These are phyloP conservation scores for Philereme transversata DNA, from an alignment of 2,888 invertebrate genomes.

Conservation along the genomic window DNA sequence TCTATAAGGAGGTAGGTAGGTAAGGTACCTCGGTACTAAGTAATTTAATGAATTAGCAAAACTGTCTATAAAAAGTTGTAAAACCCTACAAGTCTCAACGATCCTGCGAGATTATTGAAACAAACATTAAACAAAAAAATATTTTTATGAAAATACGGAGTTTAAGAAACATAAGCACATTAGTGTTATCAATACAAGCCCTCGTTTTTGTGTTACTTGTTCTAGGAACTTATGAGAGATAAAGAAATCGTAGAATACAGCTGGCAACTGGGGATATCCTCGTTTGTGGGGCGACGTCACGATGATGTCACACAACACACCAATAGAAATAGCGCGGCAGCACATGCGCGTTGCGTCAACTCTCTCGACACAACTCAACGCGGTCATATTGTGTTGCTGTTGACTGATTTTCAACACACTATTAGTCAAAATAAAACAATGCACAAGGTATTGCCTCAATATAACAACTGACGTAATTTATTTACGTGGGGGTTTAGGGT, in stretches of 20 bases:
- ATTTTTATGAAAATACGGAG: too few relatives aligned
- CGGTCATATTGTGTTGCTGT: slow-evolving; percentile 43
- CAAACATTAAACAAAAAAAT: too few relatives aligned
- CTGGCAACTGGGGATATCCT: slow-evolving; percentile 73
- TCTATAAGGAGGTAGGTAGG: too few relatives aligned
- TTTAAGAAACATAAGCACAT: background rate
- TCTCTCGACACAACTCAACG: slow-evolving; percentile 57
- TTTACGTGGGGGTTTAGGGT: background rate
- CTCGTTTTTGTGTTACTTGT: slow-evolving; percentile 13
- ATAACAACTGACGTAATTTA: slow-evolving; percentile 8
- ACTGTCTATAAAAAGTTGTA: too few relatives aligned
- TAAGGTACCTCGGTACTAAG: too few relatives aligned
- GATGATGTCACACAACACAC: slow-evolving; percentile 80
- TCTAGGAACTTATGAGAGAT: slow-evolving; percentile 27
- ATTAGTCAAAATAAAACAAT: slow-evolving; percentile 25
- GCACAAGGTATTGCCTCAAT: slow-evolving; percentile 12
- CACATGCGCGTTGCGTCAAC: slow-evolving; percentile 80
- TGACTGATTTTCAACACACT: slow-evolving; percentile 47
- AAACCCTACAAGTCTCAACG: too few relatives aligned
- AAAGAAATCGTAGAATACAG: slow-evolving; percentile 36
- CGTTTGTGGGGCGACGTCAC: slow-evolving; percentile 74
- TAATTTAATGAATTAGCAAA: too few relatives aligned
- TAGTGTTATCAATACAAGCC: slow-evolving; percentile 5
- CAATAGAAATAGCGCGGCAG: slow-evolving; percentile 72
- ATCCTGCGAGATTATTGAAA: too few relatives aligned